Conservation (phyloP, 1,140 invertebrate genomes). For the Episyrphus balteatus region DNA sequence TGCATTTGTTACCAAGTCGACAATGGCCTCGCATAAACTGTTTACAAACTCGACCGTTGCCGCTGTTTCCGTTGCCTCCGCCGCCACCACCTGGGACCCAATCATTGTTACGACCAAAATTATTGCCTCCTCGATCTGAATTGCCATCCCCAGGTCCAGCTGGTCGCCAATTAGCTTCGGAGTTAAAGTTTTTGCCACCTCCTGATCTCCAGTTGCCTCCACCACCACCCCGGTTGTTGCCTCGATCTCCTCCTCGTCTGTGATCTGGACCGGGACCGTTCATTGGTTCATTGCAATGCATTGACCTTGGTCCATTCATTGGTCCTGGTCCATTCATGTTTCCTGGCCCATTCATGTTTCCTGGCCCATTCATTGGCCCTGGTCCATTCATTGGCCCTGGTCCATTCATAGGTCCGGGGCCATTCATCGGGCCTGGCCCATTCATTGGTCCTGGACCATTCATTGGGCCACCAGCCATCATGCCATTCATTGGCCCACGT, state of each 20-base stretch:
- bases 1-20: constrained; percentile 62
- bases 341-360: constrained; percentile 14
- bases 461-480: too few species aligned
- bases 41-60: constrained; percentile 49
- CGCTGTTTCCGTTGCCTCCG: constrained; percentile 36
- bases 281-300: constrained; percentile 14
- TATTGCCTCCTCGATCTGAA: constrained; percentile 8
- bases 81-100: constrained; percentile 41
- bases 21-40: constrained; percentile 69
- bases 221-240: constrained; percentile 27
- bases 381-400: background rate
- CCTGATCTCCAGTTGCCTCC: constrained; percentile 31
- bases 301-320: too few species aligned
- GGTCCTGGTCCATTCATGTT: constrained; percentile 4
- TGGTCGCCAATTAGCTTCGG: constrained; percentile 5
- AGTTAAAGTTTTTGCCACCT: constrained; percentile 9
- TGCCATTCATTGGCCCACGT: constrained; percentile 1
- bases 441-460: constrained; percentile 6
- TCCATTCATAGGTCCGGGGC: constrained; percentile 6
- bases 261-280: constrained; percentile 1
- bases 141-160: constrained; percentile 6
- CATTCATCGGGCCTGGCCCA: constrained; percentile 13
- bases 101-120: constrained; percentile 35
- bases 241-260: constrained; percentile 10
- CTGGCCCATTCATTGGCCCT: constrained; percentile 5